Conservation (phyloP, 1,140 invertebrate species). For the Limonius californicus region DNA sequence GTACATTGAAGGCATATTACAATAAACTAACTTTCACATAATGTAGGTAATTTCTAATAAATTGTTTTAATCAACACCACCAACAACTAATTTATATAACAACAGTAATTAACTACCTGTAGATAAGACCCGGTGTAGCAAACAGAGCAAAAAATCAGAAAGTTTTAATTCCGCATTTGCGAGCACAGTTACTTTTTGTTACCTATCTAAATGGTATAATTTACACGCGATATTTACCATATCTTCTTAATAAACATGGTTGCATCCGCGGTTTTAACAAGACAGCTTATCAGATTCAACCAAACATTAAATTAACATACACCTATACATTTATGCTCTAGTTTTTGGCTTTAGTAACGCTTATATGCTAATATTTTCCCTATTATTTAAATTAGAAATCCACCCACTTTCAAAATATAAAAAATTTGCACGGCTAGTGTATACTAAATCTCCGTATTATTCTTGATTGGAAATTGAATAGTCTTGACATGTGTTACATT, state of each 20-base stretch:
- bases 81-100: not conserved
- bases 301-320: not conserved
- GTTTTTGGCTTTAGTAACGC: not conserved
- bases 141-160: not conserved
- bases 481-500: too few species aligned
- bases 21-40: not conserved
- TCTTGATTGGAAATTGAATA: too few species aligned
- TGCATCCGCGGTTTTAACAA: not conserved
- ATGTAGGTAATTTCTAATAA: not conserved
- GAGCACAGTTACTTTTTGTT: not conserved
- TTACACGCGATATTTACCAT: not conserved
- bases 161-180: not conserved
- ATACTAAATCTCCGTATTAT: too few species aligned
- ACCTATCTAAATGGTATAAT: not conserved
- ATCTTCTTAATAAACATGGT: not conserved
- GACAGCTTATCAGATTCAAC: not conserved
- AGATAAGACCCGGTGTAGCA: not conserved
- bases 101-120: not conserved
- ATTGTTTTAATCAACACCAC: not conserved
- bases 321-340: not conserved
- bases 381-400: too few species aligned
- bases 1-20: too few species aligned
- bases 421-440: too few species aligned
- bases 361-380: not conserved
- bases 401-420: too few species aligned